Evolutionary conservation across 2,797 vertebrate species (phyloP).

Genomic region (Ptychadena robeensis): DNA sequence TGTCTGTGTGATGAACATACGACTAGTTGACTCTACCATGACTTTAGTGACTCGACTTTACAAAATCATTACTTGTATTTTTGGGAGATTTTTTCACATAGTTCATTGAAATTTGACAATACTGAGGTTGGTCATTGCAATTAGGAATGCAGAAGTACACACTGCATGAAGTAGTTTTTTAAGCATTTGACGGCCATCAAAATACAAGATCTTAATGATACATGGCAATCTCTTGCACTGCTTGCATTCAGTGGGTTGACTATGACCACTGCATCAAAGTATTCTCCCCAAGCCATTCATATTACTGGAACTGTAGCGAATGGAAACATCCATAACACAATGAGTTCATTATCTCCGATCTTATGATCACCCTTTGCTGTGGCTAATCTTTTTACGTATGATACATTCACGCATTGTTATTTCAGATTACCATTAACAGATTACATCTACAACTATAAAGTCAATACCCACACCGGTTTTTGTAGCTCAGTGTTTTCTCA

Average conservation of each 20-base stretch:
- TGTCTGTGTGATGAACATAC: too few species aligned
- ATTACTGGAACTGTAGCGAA: background rate
- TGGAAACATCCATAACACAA: background rate
- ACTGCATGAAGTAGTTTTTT: background rate
- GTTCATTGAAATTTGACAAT: too few species aligned
- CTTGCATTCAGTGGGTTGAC: background rate
- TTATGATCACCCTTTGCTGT: slow-evolving; percentile 14
- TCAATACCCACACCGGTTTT: slow-evolving; percentile 1
- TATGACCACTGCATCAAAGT: background rate
- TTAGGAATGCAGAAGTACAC: too few species aligned
- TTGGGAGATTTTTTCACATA: too few species aligned
- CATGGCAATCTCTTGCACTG: background rate
- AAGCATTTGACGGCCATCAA: background rate
- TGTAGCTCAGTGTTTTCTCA: background rate
- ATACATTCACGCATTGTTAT: background rate
- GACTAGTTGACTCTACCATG: too few species aligned
- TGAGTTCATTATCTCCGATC: background rate
- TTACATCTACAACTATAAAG: slow-evolving; percentile 1
- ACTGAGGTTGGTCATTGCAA: too few species aligned
- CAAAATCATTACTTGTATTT: too few species aligned
- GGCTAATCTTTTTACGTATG: background rate
- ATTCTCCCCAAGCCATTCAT: background rate
- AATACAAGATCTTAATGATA: background rate
- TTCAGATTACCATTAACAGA: background rate
- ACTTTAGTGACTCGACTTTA: too few species aligned